Evolutionary conservation across 2,888 invertebrate species (phyloP), one percentile per base, ranked within the genome.

Genomic region (Congeria kusceri): DNA sequence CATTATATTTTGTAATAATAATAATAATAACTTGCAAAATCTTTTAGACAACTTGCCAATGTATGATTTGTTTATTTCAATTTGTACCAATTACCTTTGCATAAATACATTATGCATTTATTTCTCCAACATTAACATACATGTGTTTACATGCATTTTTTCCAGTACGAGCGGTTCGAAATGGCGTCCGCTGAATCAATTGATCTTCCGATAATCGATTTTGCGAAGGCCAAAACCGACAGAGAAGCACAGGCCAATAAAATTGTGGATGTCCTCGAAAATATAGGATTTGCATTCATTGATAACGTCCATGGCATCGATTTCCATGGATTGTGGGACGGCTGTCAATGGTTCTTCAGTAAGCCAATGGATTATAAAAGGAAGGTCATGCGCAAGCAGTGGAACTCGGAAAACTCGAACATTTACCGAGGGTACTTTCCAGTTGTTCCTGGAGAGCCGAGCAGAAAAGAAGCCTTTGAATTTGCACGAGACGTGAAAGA

Each of bases 351-450:
- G 86, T 87, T 89, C 71, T 89, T 89, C 64, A 63, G 47, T 4
- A 83, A 84, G 44, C 81, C 85, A 5, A 57, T 61, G 27, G 84
- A 86, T 1, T 78, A 74, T 28, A 87, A 84, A 56, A 66, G 68
- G 25, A 77, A 70, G 32, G 57, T 88, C 27, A 76, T 85, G 63
- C 72, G 86, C 9, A 83, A 86, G 27, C 77, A 75, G 28, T 88
- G 88, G 88, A 86, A 86, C 58, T 84, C 85, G 2, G 83, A 84
- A 46, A 87, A 83, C 56, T 77, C 73, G 15, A 88, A 88, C 65
- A 29, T 86, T 4, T 89, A 87, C 67, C 77, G 89, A 9, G 89
- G 89, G 3, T 89, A 86, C 46, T 89, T 88, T 64, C 89, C 89
- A 0, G 82, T 87, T 0, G 85, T 86, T 15, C 63, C 71, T 20